Evolutionary conservation across 2,797 vertebrate genomes (phyloP).

Genomic region (Pteronotus mesoamericanus): DNA sequence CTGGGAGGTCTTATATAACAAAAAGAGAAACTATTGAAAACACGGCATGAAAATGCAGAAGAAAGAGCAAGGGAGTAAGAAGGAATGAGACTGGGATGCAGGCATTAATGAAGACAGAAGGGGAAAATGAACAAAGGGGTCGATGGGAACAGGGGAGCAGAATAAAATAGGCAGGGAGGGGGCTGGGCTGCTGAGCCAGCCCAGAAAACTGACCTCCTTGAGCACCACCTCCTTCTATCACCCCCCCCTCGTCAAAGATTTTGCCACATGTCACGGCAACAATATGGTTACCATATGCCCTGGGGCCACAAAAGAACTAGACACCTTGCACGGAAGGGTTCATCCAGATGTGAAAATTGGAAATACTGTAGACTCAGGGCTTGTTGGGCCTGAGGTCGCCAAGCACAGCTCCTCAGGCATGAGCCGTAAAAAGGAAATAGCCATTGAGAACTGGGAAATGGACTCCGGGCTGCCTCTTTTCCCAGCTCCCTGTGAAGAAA

Average conservation of each 20-base stretch:
- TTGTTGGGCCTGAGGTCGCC: not conserved
- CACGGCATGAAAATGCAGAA: not conserved
- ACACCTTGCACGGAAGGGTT: not conserved
- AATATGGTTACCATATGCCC: conserved; percentile 27
- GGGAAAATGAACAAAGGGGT: not conserved
- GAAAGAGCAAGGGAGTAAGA: not conserved
- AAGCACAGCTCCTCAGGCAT: not conserved
- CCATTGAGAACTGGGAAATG: not conserved
- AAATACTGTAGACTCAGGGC: not conserved
- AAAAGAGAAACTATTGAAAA: not conserved
- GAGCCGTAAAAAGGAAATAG: not conserved
- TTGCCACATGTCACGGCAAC: not conserved
- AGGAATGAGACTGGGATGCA: not conserved
- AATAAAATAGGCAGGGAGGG: not conserved
- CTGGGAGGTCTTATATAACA: not conserved
- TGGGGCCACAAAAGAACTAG: not conserved
- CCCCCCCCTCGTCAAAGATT: not conserved
- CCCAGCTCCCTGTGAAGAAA: not conserved
- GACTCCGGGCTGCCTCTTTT: not conserved
- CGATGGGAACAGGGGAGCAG: not conserved
- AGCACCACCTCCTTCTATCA: not conserved
- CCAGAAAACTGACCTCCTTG: not conserved
- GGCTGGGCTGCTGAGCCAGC: not conserved
- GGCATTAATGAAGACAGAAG: not conserved
- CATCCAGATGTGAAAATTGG: conserved; percentile 8